Evolutionary conservation across 37 sponge, comb jelly and placozoan species (phyloP).

Genomic region (Chondrilla cf. caribensis): DNA sequence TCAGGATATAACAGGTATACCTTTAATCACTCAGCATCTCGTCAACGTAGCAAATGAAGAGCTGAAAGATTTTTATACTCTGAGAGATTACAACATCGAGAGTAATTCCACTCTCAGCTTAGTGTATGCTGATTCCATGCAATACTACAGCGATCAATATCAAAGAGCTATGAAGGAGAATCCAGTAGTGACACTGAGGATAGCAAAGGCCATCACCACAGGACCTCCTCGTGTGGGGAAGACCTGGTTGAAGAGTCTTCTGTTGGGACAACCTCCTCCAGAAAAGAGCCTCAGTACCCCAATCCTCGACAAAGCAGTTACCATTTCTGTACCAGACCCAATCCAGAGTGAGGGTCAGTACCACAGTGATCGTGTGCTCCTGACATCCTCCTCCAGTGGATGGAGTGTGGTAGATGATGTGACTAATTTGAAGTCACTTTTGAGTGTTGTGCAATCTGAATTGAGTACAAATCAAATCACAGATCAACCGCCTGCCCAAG

Average conservation of each 20-base stretch:
- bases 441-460: too few species aligned
- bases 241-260: constrained; percentile 11
- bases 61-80: constrained; percentile 66
- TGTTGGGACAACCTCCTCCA: constrained; percentile 6
- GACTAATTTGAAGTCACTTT: too few species aligned
- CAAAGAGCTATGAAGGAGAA: not conserved
- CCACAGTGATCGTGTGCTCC: too few species aligned
- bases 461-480: too few species aligned
- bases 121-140: not conserved
- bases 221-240: constrained; percentile 14
- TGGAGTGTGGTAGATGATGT: too few species aligned
- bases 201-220: not conserved
- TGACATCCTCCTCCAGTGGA: too few species aligned
- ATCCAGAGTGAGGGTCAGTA: not conserved
- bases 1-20: constrained; percentile 79
- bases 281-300: not conserved
- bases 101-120: constrained; percentile 48
- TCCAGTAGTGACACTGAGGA: not conserved
- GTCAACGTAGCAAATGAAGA: constrained; percentile 77
- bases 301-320: not conserved
- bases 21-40: constrained; percentile 65
- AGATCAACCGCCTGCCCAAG: too few species aligned
- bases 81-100: constrained; percentile 78
- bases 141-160: not conserved
- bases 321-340: not conserved